These are phyloP conservation scores for Drosophila mayri DNA, from an alignment of 1,140 invertebrate genomes.

Conservation along the genomic window DNA sequence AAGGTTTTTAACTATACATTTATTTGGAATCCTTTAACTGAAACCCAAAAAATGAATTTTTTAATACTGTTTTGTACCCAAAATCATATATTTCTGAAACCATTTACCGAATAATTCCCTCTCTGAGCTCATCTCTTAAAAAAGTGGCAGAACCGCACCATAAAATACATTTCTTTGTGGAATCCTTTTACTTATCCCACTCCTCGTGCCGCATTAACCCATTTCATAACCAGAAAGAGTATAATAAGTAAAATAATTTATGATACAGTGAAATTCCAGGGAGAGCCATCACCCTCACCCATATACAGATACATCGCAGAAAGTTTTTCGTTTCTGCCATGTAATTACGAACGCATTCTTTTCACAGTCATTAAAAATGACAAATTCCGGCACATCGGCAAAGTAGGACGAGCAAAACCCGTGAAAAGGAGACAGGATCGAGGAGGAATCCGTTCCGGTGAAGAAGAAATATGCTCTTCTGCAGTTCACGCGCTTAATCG, in stretches of 20 bases:
- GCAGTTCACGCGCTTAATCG: slow-evolving; percentile 81
- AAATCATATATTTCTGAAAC: neutral
- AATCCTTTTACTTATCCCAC: slow-evolving; percentile 21
- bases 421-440: slow-evolving; percentile 12
- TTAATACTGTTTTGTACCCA: neutral
- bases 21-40: neutral
- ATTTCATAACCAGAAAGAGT: slow-evolving; percentile 35
- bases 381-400: slow-evolving; percentile 75
- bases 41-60: neutral
- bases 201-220: slow-evolving; percentile 1
- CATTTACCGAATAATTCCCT: too few relatives aligned
- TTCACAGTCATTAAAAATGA: slow-evolving; percentile 82
- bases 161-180: slow-evolving; percentile 32
- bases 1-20: neutral
- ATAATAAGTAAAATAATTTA: slow-evolving; percentile 74
- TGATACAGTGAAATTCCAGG: slow-evolving; percentile 64
- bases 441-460: slow-evolving; percentile 21
- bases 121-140: neutral
- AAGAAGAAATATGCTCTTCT: slow-evolving; percentile 74
- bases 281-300: neutral
- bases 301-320: slow-evolving; percentile 45
- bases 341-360: slow-evolving; percentile 81
- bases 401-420: slow-evolving; percentile 51
- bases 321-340: slow-evolving; percentile 64
- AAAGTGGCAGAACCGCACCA: neutral